Base-by-base conservation (phyloP, 2,888 invertebrate species). In the Lasioglossum calceatum region DNA sequence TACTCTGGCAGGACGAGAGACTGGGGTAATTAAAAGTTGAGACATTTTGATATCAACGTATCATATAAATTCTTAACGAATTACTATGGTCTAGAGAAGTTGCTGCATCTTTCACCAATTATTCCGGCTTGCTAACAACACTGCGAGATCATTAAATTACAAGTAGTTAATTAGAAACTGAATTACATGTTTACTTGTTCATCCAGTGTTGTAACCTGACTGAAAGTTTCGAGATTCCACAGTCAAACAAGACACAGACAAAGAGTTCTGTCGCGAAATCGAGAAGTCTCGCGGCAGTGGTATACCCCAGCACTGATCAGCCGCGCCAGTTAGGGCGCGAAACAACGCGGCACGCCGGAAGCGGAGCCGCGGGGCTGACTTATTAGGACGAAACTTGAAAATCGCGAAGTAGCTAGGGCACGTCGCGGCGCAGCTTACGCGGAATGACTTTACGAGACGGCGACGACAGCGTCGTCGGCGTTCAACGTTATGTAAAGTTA, bases 401-500 rank as follows among this genome's bases (percentile, higher is more conserved):
- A 91, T 91, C 87, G 77, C 80, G 72, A 84, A 91, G 89, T 90
- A 86, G 85, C 47, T 79, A 70, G 71, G 81, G 84, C 82, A 78
- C 78, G 84, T 61, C 79, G 86, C 58, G 83, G 82, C 72, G 61
- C 80, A 81, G 82, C 88, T 85, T 85, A 84, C 86, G 74, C 79
- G 78, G 80, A 84, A 77, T 77, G 82, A 79, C 82, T 79, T 81
- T 78, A 58, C 85, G 79, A 88, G 82, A 80, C 82, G 87, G 87
- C 83, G 83, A 82, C 82, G 87, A 75, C 83, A 77, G 64, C 82
- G 82, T 85, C 87, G 87, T 86, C 81, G 82, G 78, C 82, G 90
- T 81, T 87, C 77, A 86, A 86, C 87, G 85, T 81, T 87, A 83
- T 88, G 91, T 88, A 90, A 93, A 93, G 90, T 92, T 91, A 91